Conservation (phyloP, 2,113 vertebrate species). For the Todiramphus saurophagus region DNA sequence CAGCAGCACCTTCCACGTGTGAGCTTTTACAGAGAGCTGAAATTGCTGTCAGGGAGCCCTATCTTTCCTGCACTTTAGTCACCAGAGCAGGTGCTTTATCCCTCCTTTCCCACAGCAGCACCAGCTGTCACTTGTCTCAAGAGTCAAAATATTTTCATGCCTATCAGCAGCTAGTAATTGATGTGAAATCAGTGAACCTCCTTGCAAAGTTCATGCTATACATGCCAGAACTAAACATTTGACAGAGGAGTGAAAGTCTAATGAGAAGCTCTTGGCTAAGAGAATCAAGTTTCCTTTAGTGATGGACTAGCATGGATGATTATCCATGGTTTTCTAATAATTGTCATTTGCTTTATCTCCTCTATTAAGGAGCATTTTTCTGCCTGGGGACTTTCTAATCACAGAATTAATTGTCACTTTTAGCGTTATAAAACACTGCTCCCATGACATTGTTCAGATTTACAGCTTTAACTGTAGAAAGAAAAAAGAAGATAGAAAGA, state of each 20-base stretch:
- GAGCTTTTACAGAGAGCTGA: not conserved
- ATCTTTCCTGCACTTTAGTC: not conserved
- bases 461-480: not conserved
- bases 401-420: constrained; percentile 17
- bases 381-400: not conserved
- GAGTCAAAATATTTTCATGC: constrained; percentile 32
- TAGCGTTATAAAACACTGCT: not conserved
- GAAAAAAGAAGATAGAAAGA: not conserved
- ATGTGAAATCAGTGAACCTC: not conserved
- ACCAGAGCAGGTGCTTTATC: not conserved
- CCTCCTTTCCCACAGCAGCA: not conserved
- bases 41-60: not conserved
- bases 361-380: not conserved
- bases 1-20: not conserved
- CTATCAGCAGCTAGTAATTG: not conserved
- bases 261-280: not conserved
- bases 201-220: not conserved
- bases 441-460: not conserved
- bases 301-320: not conserved
- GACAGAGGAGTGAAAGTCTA: not conserved
- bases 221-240: not conserved
- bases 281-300: not conserved
- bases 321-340: constrained; percentile 1
- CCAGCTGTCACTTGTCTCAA: not conserved
- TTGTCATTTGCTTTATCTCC: not conserved